Conservation (phyloP, 2,797 vertebrate genomes). For the Gymnopithys bicolor region DNA sequence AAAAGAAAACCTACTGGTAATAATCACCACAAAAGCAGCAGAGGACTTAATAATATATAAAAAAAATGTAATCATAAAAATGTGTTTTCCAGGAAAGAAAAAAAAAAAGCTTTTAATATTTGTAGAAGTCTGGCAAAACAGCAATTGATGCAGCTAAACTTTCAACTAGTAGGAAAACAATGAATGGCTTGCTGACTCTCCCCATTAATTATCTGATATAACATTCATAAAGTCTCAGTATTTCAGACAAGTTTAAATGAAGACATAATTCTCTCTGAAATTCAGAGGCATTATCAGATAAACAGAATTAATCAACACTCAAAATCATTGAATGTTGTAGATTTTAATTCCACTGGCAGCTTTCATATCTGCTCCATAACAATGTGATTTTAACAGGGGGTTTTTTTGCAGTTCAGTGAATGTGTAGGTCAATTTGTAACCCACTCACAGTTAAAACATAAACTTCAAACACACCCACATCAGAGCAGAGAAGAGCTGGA, state of each 20-base stretch:
- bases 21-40: neutral
- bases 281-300: neutral
- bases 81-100: neutral
- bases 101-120: neutral
- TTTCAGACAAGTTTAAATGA: neutral
- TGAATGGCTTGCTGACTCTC: neutral
- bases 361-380: neutral
- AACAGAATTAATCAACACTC: neutral
- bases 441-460: neutral
- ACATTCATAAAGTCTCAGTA: neutral
- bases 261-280: neutral
- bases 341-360: neutral
- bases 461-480: neutral
- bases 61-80: neutral
- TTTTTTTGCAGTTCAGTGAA: neutral
- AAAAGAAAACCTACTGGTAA: constrained; percentile 15
- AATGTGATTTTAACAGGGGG: neutral
- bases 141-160: neutral
- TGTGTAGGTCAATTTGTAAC: neutral
- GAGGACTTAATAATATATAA: neutral
- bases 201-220: neutral
- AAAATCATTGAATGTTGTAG: neutral
- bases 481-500: neutral
- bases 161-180: neutral
- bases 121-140: neutral